Evolutionary conservation across 64 coral and sea anemone genomes (phyloP).

Genomic region (Acropora tenuis): DNA sequence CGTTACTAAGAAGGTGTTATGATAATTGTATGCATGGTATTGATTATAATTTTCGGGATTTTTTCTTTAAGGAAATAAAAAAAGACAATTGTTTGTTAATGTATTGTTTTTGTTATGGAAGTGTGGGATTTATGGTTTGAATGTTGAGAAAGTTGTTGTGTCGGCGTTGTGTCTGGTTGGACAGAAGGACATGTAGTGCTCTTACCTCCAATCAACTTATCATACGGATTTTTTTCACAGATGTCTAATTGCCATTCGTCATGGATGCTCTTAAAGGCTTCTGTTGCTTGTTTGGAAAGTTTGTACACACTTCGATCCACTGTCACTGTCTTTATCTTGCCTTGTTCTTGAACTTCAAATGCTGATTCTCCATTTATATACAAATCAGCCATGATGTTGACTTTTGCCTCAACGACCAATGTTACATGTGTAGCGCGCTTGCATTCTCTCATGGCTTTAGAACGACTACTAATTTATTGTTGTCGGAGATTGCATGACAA

Average conservation of each 20-base stretch:
- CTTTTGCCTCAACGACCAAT: no score
- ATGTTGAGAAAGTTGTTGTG: neutral
- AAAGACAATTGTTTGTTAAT: neutral
- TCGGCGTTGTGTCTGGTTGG: no score
- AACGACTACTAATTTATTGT: no score
- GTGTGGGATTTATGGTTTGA: neutral
- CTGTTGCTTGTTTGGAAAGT: constrained; percentile 14
- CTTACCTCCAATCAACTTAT: constrained; percentile 53
- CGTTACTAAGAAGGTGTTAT: neutral
- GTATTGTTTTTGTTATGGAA: neutral
- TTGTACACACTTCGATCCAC: neutral
- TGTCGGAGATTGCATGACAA: no score
- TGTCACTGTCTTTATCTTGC: neutral
- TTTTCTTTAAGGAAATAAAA: neutral
- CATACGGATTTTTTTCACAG: constrained; percentile 53
- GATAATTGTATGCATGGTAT: neutral
- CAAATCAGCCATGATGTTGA: no score
- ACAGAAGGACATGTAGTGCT: neutral
- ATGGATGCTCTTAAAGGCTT: constrained; percentile 45
- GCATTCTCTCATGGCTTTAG: no score
- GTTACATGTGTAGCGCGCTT: no score
- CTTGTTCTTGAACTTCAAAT: constrained; percentile 1
- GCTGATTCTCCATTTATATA: constrained; percentile 13
- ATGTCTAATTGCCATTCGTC: constrained; percentile 62
- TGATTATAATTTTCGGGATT: neutral